A percentile compares a stretch with the other conserved stretches of the same genome.
Evolutionary conservation across 1,140 invertebrate genomes (phyloP).

Genomic region (Saccostrea echinata): DNA sequence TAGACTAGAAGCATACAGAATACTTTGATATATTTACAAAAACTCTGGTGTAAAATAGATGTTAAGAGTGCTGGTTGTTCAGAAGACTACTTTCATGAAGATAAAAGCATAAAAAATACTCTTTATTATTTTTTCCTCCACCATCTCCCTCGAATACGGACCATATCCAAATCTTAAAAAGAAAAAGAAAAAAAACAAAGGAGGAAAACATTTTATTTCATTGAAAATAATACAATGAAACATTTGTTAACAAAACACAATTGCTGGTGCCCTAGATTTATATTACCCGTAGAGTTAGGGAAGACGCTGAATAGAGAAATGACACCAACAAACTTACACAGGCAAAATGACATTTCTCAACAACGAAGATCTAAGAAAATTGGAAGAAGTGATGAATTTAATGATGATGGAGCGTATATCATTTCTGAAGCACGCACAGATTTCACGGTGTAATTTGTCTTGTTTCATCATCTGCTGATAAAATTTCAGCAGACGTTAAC

Average conservation of each 20-base stretch:
- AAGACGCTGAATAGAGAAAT: not conserved
- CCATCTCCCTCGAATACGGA: too few species aligned
- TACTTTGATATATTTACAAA: too few species aligned
- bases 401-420: constrained; percentile 1
- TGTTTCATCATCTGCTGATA: constrained; percentile 11
- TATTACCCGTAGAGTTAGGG: constrained; percentile 10
- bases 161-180: too few species aligned
- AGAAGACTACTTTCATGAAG: too few species aligned
- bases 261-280: constrained; percentile 3
- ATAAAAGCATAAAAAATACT: too few species aligned
- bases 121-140: too few species aligned
- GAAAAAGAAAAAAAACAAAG: not conserved
- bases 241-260: not conserved
- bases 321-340: not conserved
- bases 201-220: constrained; percentile 4
- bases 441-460: constrained; percentile 2
- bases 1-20: too few species aligned
- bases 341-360: not conserved
- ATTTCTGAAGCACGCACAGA: not conserved
- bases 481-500: not conserved
- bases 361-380: not conserved
- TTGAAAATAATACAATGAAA: constrained; percentile 33
- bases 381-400: not conserved
- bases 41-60: too few species aligned
- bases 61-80: too few species aligned